A percentile compares a stretch with the other conserved stretches of the same genome.
phyloP scores from a whole-genome alignment of 1,140 invertebrate genomes.

The Nephotettix cincticeps region DNA sequence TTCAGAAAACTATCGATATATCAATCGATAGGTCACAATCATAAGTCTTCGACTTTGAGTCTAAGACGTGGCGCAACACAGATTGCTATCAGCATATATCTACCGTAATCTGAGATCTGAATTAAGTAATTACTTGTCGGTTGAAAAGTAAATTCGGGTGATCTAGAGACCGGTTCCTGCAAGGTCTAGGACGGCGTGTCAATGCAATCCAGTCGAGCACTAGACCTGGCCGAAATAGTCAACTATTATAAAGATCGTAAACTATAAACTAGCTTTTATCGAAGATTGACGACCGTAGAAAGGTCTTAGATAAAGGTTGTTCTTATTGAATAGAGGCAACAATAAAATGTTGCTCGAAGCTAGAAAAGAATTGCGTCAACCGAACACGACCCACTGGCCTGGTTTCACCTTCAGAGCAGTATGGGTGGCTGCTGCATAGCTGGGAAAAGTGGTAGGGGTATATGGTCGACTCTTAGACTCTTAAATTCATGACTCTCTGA shows the following conservation, averaged over 20 bases:
- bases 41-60: not conserved
- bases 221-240: not conserved
- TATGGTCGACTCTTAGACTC: too few relatives aligned
- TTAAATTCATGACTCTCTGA: too few relatives aligned
- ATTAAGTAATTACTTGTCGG: conserved; percentile 12
- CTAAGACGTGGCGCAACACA: not conserved
- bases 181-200: conserved; percentile 10
- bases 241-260: too few relatives aligned
- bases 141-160: conserved; percentile 4
- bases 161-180: not conserved
- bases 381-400: not conserved
- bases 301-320: not conserved
- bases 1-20: too few relatives aligned
- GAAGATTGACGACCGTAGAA: not conserved
- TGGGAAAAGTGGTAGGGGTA: too few relatives aligned
- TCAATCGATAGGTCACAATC: too few relatives aligned
- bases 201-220: not conserved
- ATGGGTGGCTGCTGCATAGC: too few relatives aligned
- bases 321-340: not conserved
- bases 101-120: not conserved
- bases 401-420: too few relatives aligned
- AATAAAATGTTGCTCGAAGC: not conserved
- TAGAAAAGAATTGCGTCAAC: conserved; percentile 1
- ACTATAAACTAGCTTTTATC: too few relatives aligned
- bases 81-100: not conserved